These are phyloP conservation scores for Drosophila sordidula DNA, from an alignment of 2,888 invertebrate genomes.

Conservation along the genomic window DNA sequence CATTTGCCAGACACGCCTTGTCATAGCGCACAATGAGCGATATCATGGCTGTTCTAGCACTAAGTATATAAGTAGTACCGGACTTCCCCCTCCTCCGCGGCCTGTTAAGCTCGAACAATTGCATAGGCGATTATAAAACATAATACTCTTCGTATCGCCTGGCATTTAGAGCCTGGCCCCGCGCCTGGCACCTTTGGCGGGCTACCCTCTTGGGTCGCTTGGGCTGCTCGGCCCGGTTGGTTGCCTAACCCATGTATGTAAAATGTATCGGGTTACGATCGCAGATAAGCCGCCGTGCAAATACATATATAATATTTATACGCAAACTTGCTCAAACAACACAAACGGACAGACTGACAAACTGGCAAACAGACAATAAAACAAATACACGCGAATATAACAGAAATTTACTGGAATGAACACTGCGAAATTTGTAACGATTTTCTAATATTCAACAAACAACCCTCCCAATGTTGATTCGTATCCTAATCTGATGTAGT, in stretches of 20 bases:
- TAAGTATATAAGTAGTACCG: slow-evolving; percentile 3
- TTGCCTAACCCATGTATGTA: slow-evolving; percentile 38
- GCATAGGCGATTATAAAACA: slow-evolving; percentile 66
- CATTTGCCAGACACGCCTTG: slow-evolving; percentile 49
- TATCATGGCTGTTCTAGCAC: slow-evolving; percentile 20
- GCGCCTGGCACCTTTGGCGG: slow-evolving; percentile 27
- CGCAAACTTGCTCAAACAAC: slow-evolving; percentile 80
- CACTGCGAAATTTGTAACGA: slow-evolving; percentile 81
- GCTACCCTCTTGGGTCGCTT: slow-evolving; percentile 45
- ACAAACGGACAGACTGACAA: slow-evolving; percentile 39
- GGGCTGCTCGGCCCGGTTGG: slow-evolving; percentile 34
- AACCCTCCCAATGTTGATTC: slow-evolving; percentile 60
- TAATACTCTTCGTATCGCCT: slow-evolving; percentile 53
- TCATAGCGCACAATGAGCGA: slow-evolving; percentile 5
- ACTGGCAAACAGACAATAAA: slow-evolving; percentile 65
- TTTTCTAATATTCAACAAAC: slow-evolving; percentile 82
- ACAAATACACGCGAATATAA: slow-evolving; percentile 35
- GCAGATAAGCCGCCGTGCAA: slow-evolving; percentile 84
- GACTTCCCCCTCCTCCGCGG: not conserved
- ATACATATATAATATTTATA: slow-evolving; percentile 82
- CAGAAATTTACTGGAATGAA: slow-evolving; percentile 17
- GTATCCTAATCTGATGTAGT: slow-evolving; percentile 9
- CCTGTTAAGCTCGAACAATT: slow-evolving; percentile 25
- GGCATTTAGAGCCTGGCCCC: slow-evolving; percentile 32
- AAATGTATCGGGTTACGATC: slow-evolving; percentile 85